Evolutionary conservation across 2,797 vertebrate genomes (phyloP).

Genomic region (Caiman crocodilus): DNA sequence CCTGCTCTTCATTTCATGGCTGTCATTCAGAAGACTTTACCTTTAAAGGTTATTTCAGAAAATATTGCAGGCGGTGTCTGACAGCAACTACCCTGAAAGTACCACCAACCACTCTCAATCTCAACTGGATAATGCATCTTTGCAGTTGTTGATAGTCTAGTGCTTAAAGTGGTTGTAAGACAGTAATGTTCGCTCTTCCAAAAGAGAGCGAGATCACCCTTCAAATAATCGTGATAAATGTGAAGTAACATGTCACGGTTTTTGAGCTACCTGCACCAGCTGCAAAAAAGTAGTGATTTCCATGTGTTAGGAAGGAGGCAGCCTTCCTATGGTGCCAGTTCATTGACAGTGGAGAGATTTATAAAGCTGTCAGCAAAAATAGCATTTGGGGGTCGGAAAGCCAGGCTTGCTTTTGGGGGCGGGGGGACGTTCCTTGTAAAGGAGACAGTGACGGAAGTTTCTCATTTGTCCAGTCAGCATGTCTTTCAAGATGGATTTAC

Average conservation of each 20-base stretch:
- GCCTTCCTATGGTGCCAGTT: background rate
- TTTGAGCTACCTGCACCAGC: background rate
- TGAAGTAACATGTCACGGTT: background rate
- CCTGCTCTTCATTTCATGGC: background rate
- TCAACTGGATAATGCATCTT: background rate
- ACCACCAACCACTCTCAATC: background rate
- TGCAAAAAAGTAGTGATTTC: background rate
- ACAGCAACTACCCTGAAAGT: background rate
- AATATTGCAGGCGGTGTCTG: background rate
- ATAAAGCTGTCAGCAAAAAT: background rate
- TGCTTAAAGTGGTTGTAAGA: background rate
- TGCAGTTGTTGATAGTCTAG: background rate
- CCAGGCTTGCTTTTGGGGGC: background rate
- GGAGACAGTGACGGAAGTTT: background rate
- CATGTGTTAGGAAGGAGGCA: background rate
- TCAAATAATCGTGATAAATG: slow-evolving; percentile 18
- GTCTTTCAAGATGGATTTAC: background rate
- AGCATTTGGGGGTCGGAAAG: fast-evolving
- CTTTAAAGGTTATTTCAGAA: background rate
- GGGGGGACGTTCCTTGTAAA: background rate
- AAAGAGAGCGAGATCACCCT: background rate
- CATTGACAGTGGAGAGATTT: fast-evolving
- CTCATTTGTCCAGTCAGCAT: background rate
- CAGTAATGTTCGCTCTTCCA: background rate
- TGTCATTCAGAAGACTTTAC: background rate